Evolutionary conservation across 2,888 invertebrate genomes (phyloP).

Genomic region (Heterodera filipjevi): DNA sequence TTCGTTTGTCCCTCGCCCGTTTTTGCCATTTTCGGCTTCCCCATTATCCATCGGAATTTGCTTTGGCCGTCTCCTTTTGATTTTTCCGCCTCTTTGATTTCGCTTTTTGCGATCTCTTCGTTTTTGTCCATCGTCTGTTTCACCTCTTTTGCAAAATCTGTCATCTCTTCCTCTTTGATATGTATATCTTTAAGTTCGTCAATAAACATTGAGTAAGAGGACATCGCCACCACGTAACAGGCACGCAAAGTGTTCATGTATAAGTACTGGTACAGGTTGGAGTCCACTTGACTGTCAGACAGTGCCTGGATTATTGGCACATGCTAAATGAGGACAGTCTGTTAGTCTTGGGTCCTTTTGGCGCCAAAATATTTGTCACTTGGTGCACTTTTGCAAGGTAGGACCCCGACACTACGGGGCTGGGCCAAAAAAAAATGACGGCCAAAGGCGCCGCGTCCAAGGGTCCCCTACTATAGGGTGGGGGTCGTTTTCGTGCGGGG

Average conservation of each 20-base stretch:
- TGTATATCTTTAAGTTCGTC: not conserved
- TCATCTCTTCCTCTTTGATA: not conserved
- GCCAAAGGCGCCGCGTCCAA: no score
- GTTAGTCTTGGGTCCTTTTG: not conserved
- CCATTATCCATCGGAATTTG: not conserved
- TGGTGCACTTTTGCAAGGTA: no score
- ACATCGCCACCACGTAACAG: not conserved
- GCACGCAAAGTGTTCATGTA: conserved; percentile 8
- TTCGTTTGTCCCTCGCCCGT: not conserved
- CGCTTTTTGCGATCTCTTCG: not conserved
- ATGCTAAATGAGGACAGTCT: not conserved
- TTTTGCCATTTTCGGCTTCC: not conserved
- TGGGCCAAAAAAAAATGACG: no score
- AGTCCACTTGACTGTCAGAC: conserved; percentile 6
- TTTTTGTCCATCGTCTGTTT: not conserved
- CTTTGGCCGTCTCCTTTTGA: not conserved
- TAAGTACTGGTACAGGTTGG: conserved; percentile 16
- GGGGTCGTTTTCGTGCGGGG: no score
- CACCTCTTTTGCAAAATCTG: not conserved
- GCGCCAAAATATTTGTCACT: no score
- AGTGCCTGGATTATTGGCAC: not conserved
- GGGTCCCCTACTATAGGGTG: no score
- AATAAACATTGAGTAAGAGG: not conserved
- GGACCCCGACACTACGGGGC: no score
- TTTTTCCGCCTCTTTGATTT: not conserved